phyloP scores from a whole-genome alignment of 2,797 vertebrate species.

The Malurus leucopterus region DNA sequence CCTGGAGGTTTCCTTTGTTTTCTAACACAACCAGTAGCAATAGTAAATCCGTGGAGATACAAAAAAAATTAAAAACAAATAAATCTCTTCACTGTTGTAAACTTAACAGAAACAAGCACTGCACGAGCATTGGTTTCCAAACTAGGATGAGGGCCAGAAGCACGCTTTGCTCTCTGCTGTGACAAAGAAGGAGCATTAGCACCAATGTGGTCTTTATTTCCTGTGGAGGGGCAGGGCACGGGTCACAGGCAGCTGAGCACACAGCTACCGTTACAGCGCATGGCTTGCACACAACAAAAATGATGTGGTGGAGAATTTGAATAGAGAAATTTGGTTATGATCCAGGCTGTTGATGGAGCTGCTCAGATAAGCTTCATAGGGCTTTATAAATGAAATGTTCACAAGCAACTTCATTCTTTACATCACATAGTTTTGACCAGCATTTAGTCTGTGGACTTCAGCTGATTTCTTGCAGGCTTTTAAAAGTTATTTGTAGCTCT shows the following conservation, averaged over 20 bases:
- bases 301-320: not conserved
- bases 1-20: not conserved
- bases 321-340: not conserved
- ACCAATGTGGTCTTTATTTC: not conserved
- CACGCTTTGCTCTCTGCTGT: not conserved
- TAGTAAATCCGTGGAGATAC: not conserved
- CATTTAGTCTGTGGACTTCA: not conserved
- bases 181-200: not conserved
- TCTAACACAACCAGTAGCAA: not conserved
- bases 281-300: not conserved
- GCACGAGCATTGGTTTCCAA: not conserved
- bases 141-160: not conserved
- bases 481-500: not conserved
- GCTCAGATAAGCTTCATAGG: not conserved
- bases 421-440: not conserved
- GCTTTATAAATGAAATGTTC: not conserved
- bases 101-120: not conserved
- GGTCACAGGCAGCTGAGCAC: not conserved
- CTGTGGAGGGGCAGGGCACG: not conserved
- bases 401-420: not conserved
- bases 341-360: not conserved
- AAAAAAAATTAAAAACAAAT: fast-evolving
- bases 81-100: not conserved
- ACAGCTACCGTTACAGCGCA: not conserved
- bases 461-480: not conserved